Conservation (phyloP, 2,113 vertebrate species). For the Notarius lentiginosus region DNA sequence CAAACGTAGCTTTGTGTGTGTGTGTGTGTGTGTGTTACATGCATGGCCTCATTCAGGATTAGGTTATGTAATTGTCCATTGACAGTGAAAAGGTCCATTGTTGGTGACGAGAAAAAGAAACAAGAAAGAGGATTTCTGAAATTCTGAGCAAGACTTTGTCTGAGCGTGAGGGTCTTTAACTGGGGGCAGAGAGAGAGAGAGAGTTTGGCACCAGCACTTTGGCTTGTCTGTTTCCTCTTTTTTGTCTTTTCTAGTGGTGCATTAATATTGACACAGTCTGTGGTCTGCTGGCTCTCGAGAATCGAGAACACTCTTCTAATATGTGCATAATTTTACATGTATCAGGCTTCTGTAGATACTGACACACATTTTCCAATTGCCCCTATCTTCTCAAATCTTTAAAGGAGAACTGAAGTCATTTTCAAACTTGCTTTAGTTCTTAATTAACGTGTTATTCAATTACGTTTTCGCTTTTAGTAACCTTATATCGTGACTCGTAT, state of each 20-base stretch:
- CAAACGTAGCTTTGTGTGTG: neutral
- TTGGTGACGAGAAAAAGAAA: slow-evolving; percentile 38
- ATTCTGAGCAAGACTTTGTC: slow-evolving; percentile 33
- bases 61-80: slow-evolving; percentile 50
- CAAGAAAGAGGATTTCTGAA: slow-evolving; percentile 42
- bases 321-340: slow-evolving; percentile 24
- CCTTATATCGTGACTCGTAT: too few species aligned
- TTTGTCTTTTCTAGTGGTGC: slow-evolving; percentile 14
- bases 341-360: neutral
- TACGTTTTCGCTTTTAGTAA: too few species aligned
- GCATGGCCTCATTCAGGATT: slow-evolving; percentile 33
- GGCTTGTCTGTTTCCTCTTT: slow-evolving; percentile 41
- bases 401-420: neutral
- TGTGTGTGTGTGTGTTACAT: slow-evolving; percentile 6
- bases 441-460: too few species aligned
- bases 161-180: slow-evolving; percentile 10
- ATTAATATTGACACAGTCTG: slow-evolving; percentile 43
- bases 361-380: neutral
- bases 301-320: slow-evolving; percentile 4
- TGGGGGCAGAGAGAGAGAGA: neutral
- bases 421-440: too few species aligned
- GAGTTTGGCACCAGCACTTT: slow-evolving; percentile 22
- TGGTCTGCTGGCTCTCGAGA: slow-evolving; percentile 11
- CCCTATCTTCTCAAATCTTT: too few species aligned
- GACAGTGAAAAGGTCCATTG: slow-evolving; percentile 48